Evolutionary conservation across 2,888 invertebrate genomes (phyloP).

Genomic region (Scaptomyza caliginosa): DNA sequence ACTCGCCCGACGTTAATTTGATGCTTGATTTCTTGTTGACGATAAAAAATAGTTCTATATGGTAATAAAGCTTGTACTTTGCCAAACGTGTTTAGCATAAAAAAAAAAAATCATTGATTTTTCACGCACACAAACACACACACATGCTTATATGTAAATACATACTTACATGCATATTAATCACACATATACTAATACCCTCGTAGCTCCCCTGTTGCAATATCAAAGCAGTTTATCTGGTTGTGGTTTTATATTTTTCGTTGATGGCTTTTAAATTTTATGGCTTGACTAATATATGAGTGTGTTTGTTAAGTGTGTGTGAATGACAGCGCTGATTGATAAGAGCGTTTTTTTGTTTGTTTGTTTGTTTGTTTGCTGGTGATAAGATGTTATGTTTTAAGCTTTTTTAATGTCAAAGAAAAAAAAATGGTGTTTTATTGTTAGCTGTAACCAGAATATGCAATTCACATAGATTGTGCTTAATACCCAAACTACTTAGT

Average conservation of each 20-base stretch:
- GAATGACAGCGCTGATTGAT: constrained; percentile 48
- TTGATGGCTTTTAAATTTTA: constrained; percentile 68
- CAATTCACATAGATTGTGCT: not conserved
- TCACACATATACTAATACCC: constrained; percentile 5
- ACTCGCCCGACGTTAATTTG: constrained; percentile 38
- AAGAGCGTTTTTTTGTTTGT: constrained; percentile 9
- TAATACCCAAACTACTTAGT: not conserved
- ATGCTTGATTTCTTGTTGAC: constrained; percentile 54
- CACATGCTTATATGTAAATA: constrained; percentile 25
- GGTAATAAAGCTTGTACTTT: constrained; percentile 65
- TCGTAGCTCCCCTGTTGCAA: not conserved
- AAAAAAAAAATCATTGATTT: constrained; percentile 45
- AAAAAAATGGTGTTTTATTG: no score
- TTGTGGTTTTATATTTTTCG: constrained; percentile 24
- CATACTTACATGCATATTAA: constrained; percentile 5
- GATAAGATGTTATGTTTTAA: not conserved
- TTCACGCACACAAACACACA: constrained; percentile 33
- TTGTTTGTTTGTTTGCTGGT: no score
- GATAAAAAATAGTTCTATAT: constrained; percentile 76
- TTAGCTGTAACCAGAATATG: not conserved
- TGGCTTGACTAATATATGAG: constrained; percentile 37
- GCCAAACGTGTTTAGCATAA: constrained; percentile 49
- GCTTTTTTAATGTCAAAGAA: no score
- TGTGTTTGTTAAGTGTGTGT: not conserved
- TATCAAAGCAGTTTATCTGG: constrained; percentile 25